Evolutionary conservation across 30 jellyfish, hydroid and myxozoan species (phyloP).

Genomic region (Morbakka virulenta): DNA sequence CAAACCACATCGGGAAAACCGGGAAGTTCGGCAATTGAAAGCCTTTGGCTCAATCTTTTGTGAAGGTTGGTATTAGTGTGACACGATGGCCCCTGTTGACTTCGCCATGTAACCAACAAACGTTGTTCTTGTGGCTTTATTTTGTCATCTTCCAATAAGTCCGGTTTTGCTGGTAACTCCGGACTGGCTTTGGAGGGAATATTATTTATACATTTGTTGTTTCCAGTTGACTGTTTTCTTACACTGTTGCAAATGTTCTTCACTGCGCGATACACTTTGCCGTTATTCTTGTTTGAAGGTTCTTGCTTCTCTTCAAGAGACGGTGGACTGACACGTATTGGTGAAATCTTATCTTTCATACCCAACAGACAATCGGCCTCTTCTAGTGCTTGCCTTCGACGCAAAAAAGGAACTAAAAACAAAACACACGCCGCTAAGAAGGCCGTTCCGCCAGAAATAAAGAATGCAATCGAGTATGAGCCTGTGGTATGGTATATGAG

Average conservation of each 20-base stretch:
- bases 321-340: neutral
- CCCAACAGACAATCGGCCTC: neutral
- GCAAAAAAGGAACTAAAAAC: slow-evolving; percentile 67
- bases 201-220: neutral
- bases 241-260: neutral
- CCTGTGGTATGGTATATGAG: slow-evolving; percentile 75
- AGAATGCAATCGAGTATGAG: slow-evolving; percentile 77
- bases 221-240: too few relatives aligned
- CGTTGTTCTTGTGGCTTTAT: neutral
- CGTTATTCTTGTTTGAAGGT: neutral
- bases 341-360: neutral
- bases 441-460: slow-evolving; percentile 90
- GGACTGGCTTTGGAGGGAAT: neutral
- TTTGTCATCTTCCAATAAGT: neutral
- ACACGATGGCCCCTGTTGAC: neutral
- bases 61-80: neutral
- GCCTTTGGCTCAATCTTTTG: neutral
- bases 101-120: neutral
- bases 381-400: slow-evolving; percentile 6
- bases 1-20: neutral
- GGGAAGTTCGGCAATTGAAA: neutral
- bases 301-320: neutral
- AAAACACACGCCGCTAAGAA: slow-evolving; percentile 69
- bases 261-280: neutral
- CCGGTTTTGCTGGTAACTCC: neutral